Evolutionary conservation across 2,797 vertebrate genomes (phyloP).

Genomic region (Rhodeus uyekii): DNA sequence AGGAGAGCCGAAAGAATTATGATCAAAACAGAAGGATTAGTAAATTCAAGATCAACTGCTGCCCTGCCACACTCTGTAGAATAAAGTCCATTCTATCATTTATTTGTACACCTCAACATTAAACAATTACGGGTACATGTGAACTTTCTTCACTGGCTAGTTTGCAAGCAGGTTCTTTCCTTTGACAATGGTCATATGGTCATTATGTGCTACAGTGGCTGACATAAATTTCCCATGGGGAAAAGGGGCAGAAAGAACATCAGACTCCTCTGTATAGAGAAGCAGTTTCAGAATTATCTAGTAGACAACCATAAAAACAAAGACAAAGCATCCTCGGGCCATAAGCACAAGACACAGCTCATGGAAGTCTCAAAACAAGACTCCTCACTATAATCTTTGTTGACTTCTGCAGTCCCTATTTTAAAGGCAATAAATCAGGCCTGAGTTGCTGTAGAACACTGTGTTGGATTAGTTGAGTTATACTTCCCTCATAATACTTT

Average conservation of each 20-base stretch:
- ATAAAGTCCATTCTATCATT: constrained; percentile 21
- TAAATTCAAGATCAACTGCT: constrained; percentile 18
- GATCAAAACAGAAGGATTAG: constrained; percentile 25
- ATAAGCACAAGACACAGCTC: constrained; percentile 47
- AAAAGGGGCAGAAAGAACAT: constrained; percentile 71
- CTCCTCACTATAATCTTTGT: constrained; percentile 38
- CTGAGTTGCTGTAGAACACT: constrained; percentile 29
- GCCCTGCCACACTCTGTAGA: constrained; percentile 7
- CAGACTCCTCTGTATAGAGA: constrained; percentile 61
- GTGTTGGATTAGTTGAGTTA: constrained; percentile 33
- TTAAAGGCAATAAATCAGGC: constrained; percentile 42
- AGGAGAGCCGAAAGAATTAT: constrained; percentile 10
- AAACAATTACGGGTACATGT: constrained; percentile 47
- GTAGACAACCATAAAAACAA: constrained; percentile 25
- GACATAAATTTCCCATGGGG: constrained; percentile 76
- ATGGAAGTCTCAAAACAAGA: constrained; percentile 35
- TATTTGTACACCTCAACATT: constrained; percentile 21
- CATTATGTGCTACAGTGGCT: constrained; percentile 66
- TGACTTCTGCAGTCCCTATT: constrained; percentile 12
- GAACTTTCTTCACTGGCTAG: background rate
- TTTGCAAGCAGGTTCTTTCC: constrained; percentile 16
- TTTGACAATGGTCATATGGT: constrained; percentile 66
- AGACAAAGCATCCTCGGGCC: constrained; percentile 38
- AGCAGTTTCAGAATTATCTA: constrained; percentile 36
- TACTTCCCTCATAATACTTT: constrained; percentile 22